These are phyloP conservation scores for Cataglyphis rosenhaueri DNA, from an alignment of 2,888 invertebrate species.

Conservation along the genomic window DNA sequence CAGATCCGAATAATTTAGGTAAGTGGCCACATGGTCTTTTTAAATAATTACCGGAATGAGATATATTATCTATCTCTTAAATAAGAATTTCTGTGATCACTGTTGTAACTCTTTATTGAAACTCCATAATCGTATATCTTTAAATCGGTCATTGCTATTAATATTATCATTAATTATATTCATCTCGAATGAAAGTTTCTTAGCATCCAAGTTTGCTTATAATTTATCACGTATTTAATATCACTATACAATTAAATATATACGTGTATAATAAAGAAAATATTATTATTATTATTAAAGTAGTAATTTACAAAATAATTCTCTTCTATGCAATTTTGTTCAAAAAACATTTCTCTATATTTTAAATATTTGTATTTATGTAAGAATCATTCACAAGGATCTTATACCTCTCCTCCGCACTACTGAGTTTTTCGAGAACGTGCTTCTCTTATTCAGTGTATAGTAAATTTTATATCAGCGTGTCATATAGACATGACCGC, in stretches of 20 bases:
- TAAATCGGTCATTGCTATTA: background rate
- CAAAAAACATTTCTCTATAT: background rate
- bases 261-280: background rate
- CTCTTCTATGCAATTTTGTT: background rate
- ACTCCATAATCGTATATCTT: background rate
- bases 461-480: background rate
- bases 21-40: constrained; percentile 31
- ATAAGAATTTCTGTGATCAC: background rate
- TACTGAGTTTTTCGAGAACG: background rate
- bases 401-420: background rate
- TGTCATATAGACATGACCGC: constrained; percentile 6
- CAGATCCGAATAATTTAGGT: constrained; percentile 18
- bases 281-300: background rate
- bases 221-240: background rate
- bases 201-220: background rate
- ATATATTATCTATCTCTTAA: constrained; percentile 34
- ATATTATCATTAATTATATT: constrained; percentile 19
- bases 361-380: background rate
- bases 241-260: background rate
- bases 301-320: background rate
- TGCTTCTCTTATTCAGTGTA: background rate
- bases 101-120: background rate
- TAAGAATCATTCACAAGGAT: background rate
- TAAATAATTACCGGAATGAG: constrained; percentile 58
- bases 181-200: background rate